These are phyloP conservation scores for Platysternon megacephalum DNA, from an alignment of 2,113 vertebrate genomes.

Conservation along the genomic window DNA sequence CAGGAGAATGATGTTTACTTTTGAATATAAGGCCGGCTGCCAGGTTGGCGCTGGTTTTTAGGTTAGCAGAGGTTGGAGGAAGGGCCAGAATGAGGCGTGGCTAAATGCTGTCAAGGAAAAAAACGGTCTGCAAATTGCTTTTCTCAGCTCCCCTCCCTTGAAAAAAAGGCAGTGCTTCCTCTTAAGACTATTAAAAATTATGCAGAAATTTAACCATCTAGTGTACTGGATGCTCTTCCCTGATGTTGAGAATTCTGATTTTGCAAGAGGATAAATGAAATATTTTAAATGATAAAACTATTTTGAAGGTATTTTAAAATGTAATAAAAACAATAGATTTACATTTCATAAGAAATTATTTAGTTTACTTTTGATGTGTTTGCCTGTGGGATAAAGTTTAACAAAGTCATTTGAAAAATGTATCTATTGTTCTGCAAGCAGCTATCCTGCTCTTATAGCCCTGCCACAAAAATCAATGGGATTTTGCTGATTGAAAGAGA, in stretches of 20 bases:
- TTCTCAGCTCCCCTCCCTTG: conserved; percentile 37
- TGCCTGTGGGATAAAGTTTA: background rate
- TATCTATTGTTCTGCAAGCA: background rate
- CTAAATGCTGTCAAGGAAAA: conserved; percentile 59
- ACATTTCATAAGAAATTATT: background rate
- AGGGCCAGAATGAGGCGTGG: conserved; percentile 68
- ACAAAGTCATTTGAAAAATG: background rate
- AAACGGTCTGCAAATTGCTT: conserved; percentile 46
- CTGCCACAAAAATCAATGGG: background rate
- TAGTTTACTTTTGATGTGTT: background rate
- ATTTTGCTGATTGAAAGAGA: background rate
- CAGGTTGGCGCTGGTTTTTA: conserved; percentile 66
- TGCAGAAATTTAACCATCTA: conserved; percentile 65
- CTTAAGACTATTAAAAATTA: conserved; percentile 56
- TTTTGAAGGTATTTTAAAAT: background rate
- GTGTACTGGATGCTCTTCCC: background rate
- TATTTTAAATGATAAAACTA: background rate
- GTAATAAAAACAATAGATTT: background rate
- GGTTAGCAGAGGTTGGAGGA: conserved; percentile 73
- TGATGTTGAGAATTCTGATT: background rate
- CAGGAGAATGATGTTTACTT: conserved; percentile 63
- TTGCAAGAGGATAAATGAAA: background rate
- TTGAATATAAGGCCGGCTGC: conserved; percentile 63
- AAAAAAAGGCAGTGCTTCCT: conserved; percentile 58
- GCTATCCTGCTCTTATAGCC: background rate